Evolutionary conservation across 2,888 invertebrate species (phyloP), one percentile per base, ranked within the genome.

Genomic region (Chymomyza caudatula): DNA sequence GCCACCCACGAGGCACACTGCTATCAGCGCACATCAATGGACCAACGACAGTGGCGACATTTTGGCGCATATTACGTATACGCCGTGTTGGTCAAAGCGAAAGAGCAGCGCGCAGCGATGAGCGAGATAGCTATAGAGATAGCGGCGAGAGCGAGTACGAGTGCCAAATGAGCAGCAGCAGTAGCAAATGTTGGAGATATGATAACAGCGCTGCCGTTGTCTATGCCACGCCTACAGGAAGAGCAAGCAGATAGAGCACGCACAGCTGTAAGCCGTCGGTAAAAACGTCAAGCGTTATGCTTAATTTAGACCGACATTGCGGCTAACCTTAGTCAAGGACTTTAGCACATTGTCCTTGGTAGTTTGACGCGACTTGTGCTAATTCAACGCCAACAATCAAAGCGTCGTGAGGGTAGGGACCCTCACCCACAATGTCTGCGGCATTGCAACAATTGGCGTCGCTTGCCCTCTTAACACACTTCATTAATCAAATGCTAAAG

Each of bases 381-480:
- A 20, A 5, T n/a, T n/a, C 55, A 55, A 20, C 13, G 54, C 29
- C 17, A 54, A 23, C n/a, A 22, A 54, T n/a, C 15, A 54, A 49
- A 19, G 56, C 51, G 52, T 29, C n/a, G n/a, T n/a, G n/a, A n/a
- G n/a, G n/a, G 69, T 65, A 66, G 55, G n/a, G 43, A n/a, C 29
- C 25, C 13, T n/a, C n/a, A 44, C 44, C 13, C 23, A 4, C 64
- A 49, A 37, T 64, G 49, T 59, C 22, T 61, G 53, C 52, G 23
- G 60, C 69, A 67, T 71, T 75, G 73, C 73, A 73, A 73, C 73
- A 73, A 73, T 73, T 74, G 61, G 67, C 75, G 64, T 68, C 75
- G 77, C 76, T 77, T 88, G 89, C 81, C 89, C 88, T 88, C 89
- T 88, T 89, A 88, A 89, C 89, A 88, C 88, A 89, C 84, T 88